Base-by-base conservation (phyloP, 2,888 invertebrate genomes). In the Andrena hattorfiana region DNA sequence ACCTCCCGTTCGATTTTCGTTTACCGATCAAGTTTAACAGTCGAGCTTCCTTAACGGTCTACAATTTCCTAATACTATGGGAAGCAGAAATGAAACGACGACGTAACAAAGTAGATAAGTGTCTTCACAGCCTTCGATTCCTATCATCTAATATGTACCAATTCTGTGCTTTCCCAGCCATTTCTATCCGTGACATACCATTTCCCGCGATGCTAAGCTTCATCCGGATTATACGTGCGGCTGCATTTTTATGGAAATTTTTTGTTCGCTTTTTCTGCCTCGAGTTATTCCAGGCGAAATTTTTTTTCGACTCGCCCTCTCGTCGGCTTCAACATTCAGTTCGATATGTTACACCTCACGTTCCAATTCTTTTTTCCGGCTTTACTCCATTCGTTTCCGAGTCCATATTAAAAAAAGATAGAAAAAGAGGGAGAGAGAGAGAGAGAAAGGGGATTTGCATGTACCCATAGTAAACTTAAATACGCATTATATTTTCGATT, bases 191-290 rank as follows among this genome's bases (percentile, higher is more conserved):
- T 67, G 69, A 77, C 77, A 82, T 82, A 76, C 77, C 89, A 87
- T 89, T 90, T 90, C 90, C 83, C 87, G 87, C 87, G 79, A 88
- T 90, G 90, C 88, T 92, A 92, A 93, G 92, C 92, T 90, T 93
- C 87, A 93, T 92, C 93, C 92, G 93, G 93, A 92, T 93, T 93
- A 93, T 88, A 92, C 87, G 84, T 88, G 86, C 87, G 84, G 85
- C 81, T 89, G 85, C 89, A 91, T 93, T 93, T 92, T 92, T 91
- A 90, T 89, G 87, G 88, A 89, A 87, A 87, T 90, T 90, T 88
- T 90, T 89, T 85, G 81, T 87, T 72, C 81, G 71, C 81, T 89
- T 89, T 85, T 90, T 89, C 83, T 87, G 80, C 83, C 82, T 87
- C 87, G 81, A 89, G 87, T 87, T 89, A 86, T 86, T 87, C 82